A percentile compares a stretch with the other conserved stretches of the same genome.
These are phyloP conservation scores for Neosilurus hyrtlii DNA, from an alignment of 2,797 vertebrate species.

Conservation along the genomic window DNA sequence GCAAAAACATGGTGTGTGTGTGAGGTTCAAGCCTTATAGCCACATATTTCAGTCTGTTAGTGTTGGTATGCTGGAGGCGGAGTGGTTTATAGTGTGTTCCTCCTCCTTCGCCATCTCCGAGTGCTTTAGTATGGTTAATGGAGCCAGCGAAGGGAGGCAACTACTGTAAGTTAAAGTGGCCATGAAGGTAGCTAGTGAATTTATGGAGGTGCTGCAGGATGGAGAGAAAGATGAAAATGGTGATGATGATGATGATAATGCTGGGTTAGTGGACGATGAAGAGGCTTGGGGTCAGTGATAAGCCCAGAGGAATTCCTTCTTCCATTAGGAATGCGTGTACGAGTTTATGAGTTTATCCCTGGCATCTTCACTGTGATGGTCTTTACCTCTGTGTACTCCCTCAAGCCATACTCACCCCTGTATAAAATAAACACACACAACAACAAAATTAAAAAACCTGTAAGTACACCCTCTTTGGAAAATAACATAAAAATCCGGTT, in stretches of 20 bases:
- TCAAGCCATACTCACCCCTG: conserved; percentile 92
- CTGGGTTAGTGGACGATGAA: conserved; percentile 44
- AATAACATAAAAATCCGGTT: background rate
- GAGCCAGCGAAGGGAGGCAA: conserved; percentile 64
- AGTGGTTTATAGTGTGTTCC: conserved; percentile 55
- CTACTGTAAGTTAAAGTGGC: conserved; percentile 45
- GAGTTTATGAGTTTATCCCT: conserved; percentile 91
- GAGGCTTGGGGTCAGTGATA: conserved; percentile 49
- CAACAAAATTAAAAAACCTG: background rate
- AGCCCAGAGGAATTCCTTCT: conserved; percentile 60
- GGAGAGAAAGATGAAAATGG: conserved; percentile 28
- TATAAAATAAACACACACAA: conserved; percentile 46
- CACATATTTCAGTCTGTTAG: conserved; percentile 59
- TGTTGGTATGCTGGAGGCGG: conserved; percentile 59
- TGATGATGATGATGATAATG: conserved; percentile 41
- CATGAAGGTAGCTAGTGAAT: conserved; percentile 35
- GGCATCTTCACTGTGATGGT: conserved; percentile 96
- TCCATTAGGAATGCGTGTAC: conserved; percentile 46
- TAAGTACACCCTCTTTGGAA: background rate
- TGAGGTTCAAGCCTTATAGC: conserved; percentile 64
- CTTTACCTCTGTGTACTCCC: conserved; percentile 97
- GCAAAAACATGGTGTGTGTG: conserved; percentile 53
- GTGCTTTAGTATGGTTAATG: conserved; percentile 80
- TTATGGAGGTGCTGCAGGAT: conserved; percentile 37
- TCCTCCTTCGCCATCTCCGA: conserved; percentile 67